Evolutionary conservation across 2,113 vertebrate species (phyloP), one percentile per base, ranked within the genome.

Genomic region (Lepisosteus osseus): DNA sequence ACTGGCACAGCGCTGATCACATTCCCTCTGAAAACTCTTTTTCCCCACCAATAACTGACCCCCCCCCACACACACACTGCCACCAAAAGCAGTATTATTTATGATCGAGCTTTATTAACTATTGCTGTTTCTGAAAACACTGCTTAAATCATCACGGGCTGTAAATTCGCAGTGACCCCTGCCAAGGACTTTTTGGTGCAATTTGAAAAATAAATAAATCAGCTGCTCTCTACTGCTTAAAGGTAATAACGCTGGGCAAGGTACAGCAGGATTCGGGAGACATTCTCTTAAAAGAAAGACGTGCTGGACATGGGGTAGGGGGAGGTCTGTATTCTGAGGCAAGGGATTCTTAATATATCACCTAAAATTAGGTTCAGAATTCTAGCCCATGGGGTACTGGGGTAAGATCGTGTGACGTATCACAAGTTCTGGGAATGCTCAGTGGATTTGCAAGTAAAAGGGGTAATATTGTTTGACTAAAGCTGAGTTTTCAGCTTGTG

Each of bases 401-500:
- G 84, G 83, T 86, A 81, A 85, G 85, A 80, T 91, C 88, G 56
- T 83, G 80, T 91, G 88, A 90, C 87, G 79, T 89, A 86, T 85
- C 79, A 87, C 91, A 92, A 86, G 79, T 85, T 89, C 76, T 87
- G 79, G 82, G 86, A 88, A 90, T 79, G 86, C 86, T 86, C 86
- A 87, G 86, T 82, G 82, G 87, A 88, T 92, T 91, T 90, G 77
- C 83, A 29, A 84, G 84, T 79, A 83, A 84, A 91, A 87, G 86
- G 79, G 84, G 90, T 80, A 93, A 95, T 93, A 88, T 84, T 81
- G 81, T 87, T 84, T 87, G 83, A 85, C 90, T 88, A 93, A 92
- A 93, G 92, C 88, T 92, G 90, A 89, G 91, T 91, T 91, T 90
- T 88, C 83, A 88, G 82, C 77, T 82, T 73, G 87, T 94, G 93